These are phyloP conservation scores for Leuciscus idus DNA, from an alignment of 2,113 vertebrate genomes.

Conservation along the genomic window DNA sequence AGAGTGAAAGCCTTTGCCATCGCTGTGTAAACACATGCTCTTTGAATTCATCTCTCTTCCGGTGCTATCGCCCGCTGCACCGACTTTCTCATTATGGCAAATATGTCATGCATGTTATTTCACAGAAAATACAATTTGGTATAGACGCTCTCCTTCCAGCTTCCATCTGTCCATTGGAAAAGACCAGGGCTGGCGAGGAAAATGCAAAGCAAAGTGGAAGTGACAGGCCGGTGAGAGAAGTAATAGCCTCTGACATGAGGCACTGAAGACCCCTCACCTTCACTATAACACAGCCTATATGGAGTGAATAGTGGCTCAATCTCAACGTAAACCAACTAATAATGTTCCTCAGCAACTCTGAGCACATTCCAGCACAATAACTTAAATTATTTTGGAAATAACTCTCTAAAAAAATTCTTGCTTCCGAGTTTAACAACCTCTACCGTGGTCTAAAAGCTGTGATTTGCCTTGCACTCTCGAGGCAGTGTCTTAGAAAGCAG, in stretches of 20 bases:
- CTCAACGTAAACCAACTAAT: background rate
- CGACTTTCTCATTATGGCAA: constrained; percentile 63
- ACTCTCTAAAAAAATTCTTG: background rate
- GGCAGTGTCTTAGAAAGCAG: constrained; percentile 4
- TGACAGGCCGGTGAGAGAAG: constrained; percentile 68
- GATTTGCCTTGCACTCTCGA: constrained; percentile 12
- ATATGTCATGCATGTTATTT: constrained; percentile 65
- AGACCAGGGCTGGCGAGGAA: constrained; percentile 55
- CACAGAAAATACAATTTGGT: constrained; percentile 70
- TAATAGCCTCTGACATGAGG: constrained; percentile 72
- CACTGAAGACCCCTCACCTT: constrained; percentile 73
- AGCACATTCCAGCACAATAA: background rate
- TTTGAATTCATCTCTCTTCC: constrained; percentile 48
- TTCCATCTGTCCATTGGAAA: constrained; percentile 25
- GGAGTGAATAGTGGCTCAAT: constrained; percentile 59
- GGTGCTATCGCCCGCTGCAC: constrained; percentile 31
- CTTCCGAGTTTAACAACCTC: constrained; percentile 25
- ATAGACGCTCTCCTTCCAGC: constrained; percentile 47
- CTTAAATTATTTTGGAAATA: constrained; percentile 1
- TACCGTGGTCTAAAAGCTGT: background rate
- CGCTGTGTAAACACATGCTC: constrained; percentile 50
- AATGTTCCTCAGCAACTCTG: background rate
- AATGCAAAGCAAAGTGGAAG: constrained; percentile 68
- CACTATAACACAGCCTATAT: constrained; percentile 62
- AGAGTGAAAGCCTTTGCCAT: constrained; percentile 31